Percentiles rank a stretch among this genome's conserved stretches.
Evolutionary conservation across 37 sponge, comb jelly and placozoan species (phyloP).

Genomic region (Cliona cf. orientalis): DNA sequence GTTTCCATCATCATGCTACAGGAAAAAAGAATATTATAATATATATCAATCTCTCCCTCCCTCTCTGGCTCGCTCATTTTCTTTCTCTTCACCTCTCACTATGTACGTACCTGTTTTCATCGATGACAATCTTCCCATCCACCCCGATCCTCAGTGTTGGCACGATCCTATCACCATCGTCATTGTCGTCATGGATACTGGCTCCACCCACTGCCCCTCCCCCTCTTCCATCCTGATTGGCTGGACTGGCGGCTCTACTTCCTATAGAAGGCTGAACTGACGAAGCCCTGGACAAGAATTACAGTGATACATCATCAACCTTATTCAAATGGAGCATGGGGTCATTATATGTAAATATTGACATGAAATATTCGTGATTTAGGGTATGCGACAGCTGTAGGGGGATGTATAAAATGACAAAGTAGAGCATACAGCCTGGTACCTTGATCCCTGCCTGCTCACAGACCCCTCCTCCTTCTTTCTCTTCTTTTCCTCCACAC

Average conservation of each 20-base stretch:
- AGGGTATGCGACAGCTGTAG: no score
- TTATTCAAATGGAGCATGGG: no score
- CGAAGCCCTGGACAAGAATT: neutral
- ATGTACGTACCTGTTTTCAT: slow-evolving; percentile 62
- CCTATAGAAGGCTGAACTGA: neutral
- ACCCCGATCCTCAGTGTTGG: slow-evolving; percentile 68
- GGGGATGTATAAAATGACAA: no score
- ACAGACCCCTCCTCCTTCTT: neutral
- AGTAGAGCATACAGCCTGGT: no score
- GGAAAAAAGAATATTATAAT: no score
- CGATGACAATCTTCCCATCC: slow-evolving; percentile 70
- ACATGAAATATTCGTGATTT: no score
- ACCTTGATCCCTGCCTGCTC: no score
- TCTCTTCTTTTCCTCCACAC: slow-evolving; percentile 17
- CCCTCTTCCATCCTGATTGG: neutral
- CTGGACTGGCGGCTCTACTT: neutral
- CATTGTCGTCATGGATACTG: neutral
- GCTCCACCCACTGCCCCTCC: neutral
- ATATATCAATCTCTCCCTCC: no score
- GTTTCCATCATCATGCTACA: slow-evolving; percentile 9
- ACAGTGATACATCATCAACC: neutral
- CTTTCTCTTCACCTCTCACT: neutral
- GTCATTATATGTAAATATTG: no score
- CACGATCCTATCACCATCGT: slow-evolving; percentile 56
- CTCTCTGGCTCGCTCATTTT: no score